Evolutionary conservation across 2,888 invertebrate species (phyloP).

Genomic region (Mechanitis messenoides): DNA sequence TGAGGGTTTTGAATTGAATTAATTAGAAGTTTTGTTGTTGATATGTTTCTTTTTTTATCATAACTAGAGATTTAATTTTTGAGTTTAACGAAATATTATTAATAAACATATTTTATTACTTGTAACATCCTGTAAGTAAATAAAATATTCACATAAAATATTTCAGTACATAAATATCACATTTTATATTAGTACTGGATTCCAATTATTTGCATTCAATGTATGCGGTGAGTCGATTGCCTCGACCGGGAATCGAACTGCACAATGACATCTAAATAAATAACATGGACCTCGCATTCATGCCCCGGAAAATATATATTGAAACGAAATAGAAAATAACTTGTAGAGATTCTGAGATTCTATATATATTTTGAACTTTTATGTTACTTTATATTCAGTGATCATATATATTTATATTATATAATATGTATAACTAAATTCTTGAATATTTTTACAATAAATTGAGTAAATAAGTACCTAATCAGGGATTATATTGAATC

Average conservation of each 20-base stretch:
- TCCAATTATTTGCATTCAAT: constrained; percentile 62
- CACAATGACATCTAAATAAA: constrained; percentile 71
- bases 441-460: neutral
- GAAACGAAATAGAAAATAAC: neutral
- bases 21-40: neutral
- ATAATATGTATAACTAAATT: too few species aligned
- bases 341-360: constrained; percentile 32
- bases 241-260: constrained; percentile 56
- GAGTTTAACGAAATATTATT: neutral
- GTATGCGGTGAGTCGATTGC: constrained; percentile 52
- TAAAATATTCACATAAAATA: neutral
- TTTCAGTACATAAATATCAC: too few species aligned
- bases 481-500: constrained; percentile 52
- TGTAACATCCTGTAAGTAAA: neutral
- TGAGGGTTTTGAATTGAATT: constrained; percentile 2
- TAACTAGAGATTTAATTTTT: neutral
- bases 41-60: neutral
- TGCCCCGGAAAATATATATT: constrained; percentile 52
- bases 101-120: neutral
- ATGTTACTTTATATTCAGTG: constrained; percentile 2
- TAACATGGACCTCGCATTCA: constrained; percentile 66
- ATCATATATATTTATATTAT: too few species aligned
- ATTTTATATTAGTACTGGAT: constrained; percentile 40
- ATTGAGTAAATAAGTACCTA: constrained; percentile 6
- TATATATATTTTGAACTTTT: constrained; percentile 53